Percentiles rank a stretch among this genome's conserved stretches.
These are phyloP conservation scores for Lochmaea crataegi DNA, from an alignment of 2,888 invertebrate species.

Conservation along the genomic window DNA sequence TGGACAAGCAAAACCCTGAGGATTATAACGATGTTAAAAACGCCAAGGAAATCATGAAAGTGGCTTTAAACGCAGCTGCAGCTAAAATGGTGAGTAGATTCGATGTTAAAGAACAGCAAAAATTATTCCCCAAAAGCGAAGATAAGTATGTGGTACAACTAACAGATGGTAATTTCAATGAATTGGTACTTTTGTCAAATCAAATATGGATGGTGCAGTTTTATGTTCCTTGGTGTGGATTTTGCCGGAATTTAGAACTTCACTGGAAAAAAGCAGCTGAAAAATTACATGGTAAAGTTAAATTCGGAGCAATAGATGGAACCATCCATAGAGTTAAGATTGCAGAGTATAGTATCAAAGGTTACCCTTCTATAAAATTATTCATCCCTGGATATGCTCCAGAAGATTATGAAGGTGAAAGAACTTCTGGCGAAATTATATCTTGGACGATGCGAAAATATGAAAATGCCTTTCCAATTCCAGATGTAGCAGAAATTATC, in stretches of 20 bases:
- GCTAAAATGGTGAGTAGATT: constrained; percentile 23
- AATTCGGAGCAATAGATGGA: constrained; percentile 92
- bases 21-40: constrained; percentile 82
- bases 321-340: constrained; percentile 85
- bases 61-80: constrained; percentile 69
- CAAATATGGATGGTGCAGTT: constrained; percentile 96
- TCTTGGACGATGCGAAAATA: constrained; percentile 82
- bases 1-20: constrained; percentile 79
- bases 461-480: constrained; percentile 80
- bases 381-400: constrained; percentile 80
- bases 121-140: constrained; percentile 68
- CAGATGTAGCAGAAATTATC: constrained; percentile 58
- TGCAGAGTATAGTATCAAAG: constrained; percentile 82
- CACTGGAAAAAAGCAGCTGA: constrained; percentile 81
- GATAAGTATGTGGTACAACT: constrained; percentile 81
- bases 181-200: constrained; percentile 84
- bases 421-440: constrained; percentile 86
- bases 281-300: constrained; percentile 90
- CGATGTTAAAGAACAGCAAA: constrained; percentile 14
- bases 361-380: constrained; percentile 94
- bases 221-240: constrained; percentile 93
- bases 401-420: constrained; percentile 81
- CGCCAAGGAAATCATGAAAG: constrained; percentile 84
- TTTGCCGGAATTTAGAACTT: constrained; percentile 92
- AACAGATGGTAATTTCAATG: constrained; percentile 93